Evolutionary conservation across 2,113 vertebrate genomes (phyloP).

Genomic region (Sinocyclocheilus anophthalmus): DNA sequence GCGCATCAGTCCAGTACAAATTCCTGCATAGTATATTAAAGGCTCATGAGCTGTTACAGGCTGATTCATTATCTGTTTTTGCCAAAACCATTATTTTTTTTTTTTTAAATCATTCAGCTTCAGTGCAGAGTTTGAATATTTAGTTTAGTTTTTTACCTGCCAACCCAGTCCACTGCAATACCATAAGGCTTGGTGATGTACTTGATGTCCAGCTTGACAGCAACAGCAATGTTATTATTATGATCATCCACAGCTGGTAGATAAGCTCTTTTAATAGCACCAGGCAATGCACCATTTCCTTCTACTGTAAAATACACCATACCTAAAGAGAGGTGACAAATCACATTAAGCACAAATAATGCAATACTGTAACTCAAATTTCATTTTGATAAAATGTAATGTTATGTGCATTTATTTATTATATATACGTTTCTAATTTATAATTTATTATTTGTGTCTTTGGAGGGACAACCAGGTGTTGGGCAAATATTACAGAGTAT

Average conservation of each 20-base stretch:
- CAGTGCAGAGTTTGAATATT: background rate
- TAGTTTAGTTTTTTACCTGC: slow-evolving; percentile 77
- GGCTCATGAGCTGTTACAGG: background rate
- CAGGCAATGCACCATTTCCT: slow-evolving; percentile 84
- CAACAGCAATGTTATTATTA: slow-evolving; percentile 86
- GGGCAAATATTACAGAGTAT: too few relatives aligned
- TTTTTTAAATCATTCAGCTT: background rate
- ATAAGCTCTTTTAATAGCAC: slow-evolving; percentile 93
- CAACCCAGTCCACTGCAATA: slow-evolving; percentile 96
- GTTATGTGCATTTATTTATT: too few relatives aligned
- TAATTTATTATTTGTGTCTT: too few relatives aligned
- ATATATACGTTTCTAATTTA: too few relatives aligned
- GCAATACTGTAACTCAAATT: background rate
- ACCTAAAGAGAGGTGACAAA: slow-evolving; percentile 72
- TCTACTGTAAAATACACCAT: slow-evolving; percentile 91
- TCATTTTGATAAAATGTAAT: too few relatives aligned
- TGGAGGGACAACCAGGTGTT: too few relatives aligned
- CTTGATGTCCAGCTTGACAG: slow-evolving; percentile 87
- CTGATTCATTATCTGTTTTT: background rate
- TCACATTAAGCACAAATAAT: background rate
- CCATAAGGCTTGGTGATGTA: slow-evolving; percentile 91
- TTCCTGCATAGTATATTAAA: slow-evolving; percentile 77
- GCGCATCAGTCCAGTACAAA: slow-evolving; percentile 97
- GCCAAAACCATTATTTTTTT: background rate
- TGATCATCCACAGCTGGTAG: slow-evolving; percentile 90